Conservation (phyloP, 2,113 vertebrate genomes). For the Reinhardtius hippoglossoides region DNA sequence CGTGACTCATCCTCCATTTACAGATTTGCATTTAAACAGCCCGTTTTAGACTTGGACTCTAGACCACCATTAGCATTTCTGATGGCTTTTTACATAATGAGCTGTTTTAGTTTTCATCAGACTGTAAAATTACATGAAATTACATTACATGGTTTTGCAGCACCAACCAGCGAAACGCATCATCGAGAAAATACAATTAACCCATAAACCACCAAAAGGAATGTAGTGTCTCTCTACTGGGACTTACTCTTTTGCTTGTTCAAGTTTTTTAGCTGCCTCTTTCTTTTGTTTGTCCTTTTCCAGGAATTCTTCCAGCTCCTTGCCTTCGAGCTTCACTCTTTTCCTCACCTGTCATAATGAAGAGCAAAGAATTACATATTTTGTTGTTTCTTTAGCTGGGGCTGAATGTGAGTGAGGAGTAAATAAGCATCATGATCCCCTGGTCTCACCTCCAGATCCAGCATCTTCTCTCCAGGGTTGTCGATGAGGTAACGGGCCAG, state of each 20-base stretch:
- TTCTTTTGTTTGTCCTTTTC: constrained; percentile 98
- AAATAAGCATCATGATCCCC: background rate
- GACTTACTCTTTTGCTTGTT: constrained; percentile 98
- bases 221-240: background rate
- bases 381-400: background rate
- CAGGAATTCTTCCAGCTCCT: constrained; percentile 94
- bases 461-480: constrained; percentile 93
- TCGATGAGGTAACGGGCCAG: constrained; percentile 95
- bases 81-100: no score
- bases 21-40: background rate
- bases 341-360: constrained; percentile 87
- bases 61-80: background rate
- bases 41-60: background rate
- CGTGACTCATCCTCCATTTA: constrained; percentile 27
- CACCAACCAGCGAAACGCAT: no score
- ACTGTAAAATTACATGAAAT: no score
- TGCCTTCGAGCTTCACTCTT: constrained; percentile 96
- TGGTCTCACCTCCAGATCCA: constrained; percentile 93
- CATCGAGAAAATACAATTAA: no score
- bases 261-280: constrained; percentile 96
- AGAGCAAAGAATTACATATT: background rate
- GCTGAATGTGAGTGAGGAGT: constrained; percentile 20
- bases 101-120: no score
- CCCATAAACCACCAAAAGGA: background rate
- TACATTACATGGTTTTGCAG: background rate